These are phyloP conservation scores for Epinephelus awoara DNA, from an alignment of 2,797 vertebrate species.

Conservation along the genomic window DNA sequence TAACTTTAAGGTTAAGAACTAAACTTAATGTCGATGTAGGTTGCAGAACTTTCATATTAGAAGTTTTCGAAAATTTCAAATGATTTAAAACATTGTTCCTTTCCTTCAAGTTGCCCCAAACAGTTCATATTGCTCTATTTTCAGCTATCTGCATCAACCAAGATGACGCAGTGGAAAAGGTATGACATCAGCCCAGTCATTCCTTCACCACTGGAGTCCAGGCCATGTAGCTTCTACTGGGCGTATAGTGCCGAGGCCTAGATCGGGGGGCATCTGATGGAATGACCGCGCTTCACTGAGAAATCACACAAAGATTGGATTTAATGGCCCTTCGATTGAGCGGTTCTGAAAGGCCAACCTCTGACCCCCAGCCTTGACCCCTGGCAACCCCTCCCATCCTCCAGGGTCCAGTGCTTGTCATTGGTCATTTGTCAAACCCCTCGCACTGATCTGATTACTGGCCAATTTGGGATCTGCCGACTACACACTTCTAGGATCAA, in stretches of 20 bases:
- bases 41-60: not conserved
- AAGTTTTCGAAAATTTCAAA: not conserved
- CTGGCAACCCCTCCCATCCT: slow-evolving; percentile 69
- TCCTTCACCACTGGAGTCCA: slow-evolving; percentile 34
- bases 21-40: not conserved
- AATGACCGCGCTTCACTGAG: slow-evolving; percentile 56
- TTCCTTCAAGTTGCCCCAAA: not conserved
- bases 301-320: slow-evolving; percentile 81
- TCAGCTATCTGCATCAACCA: not conserved
- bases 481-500: slow-evolving; percentile 78
- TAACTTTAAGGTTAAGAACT: not conserved
- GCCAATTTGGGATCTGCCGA: slow-evolving; percentile 80
- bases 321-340: slow-evolving; percentile 86
- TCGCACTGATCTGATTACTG: slow-evolving; percentile 82
- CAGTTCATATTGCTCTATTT: not conserved
- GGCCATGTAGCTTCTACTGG: slow-evolving; percentile 20
- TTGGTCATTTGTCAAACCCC: slow-evolving; percentile 84
- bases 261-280: slow-evolving; percentile 33
- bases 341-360: slow-evolving; percentile 82
- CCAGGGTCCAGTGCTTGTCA: slow-evolving; percentile 77
- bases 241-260: slow-evolving; percentile 9
- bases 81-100: not conserved
- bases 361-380: slow-evolving; percentile 79
- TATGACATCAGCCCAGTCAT: not conserved
- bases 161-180: not conserved